Conservation (phyloP, 2,113 vertebrate species). For the Ovis canadensis region DNA sequence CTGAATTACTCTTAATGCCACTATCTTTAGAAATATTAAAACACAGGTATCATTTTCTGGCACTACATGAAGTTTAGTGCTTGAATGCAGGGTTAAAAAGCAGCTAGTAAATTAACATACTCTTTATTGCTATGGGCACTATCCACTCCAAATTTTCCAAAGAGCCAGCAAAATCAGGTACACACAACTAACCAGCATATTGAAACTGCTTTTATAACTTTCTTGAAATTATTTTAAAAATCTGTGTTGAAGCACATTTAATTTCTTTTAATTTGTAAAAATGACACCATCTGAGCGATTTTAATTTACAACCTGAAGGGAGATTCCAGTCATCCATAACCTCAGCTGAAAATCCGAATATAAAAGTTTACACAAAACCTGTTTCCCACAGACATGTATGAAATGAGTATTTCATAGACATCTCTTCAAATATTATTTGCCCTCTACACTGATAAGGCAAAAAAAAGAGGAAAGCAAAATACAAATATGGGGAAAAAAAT, state of each 20-base stretch:
- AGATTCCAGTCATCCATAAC: not conserved
- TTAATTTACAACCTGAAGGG: not conserved
- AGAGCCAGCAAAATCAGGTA: not conserved
- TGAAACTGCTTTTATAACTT: not conserved
- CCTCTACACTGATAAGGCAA: conserved; percentile 27
- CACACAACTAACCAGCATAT: not conserved
- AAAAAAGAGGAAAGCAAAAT: not conserved
- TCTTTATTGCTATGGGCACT: not conserved
- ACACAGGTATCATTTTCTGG: not conserved
- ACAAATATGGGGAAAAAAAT: not conserved
- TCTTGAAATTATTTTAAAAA: not conserved
- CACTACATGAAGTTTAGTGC: not conserved
- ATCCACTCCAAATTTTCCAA: not conserved
- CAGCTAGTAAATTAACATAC: not conserved
- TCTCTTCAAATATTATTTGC: conserved; percentile 36
- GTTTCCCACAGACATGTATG: conserved; percentile 20
- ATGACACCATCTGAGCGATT: not conserved
- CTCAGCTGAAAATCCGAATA: conserved; percentile 44
- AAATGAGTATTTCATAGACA: not conserved
- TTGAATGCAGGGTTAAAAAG: not conserved
- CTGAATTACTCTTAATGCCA: not conserved
- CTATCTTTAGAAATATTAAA: not conserved
- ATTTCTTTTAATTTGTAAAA: conserved; percentile 20
- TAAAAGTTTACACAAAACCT: conserved; percentile 36
- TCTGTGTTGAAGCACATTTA: not conserved